Base-by-base conservation (phyloP, 1,140 invertebrate species). In the Brachionus calyciflorus region DNA sequence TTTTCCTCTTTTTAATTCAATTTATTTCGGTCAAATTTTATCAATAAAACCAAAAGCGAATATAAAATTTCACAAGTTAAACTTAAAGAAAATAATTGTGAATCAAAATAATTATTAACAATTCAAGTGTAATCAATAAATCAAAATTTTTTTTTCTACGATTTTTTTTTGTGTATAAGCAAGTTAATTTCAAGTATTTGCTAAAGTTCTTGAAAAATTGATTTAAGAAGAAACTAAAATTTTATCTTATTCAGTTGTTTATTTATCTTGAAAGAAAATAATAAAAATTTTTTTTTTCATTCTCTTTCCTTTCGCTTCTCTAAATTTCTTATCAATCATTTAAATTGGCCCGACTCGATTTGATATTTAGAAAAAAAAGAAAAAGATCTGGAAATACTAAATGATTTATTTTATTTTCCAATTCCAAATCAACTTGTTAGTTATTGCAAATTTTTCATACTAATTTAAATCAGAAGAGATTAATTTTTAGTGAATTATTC, bases 271-370 rank as follows among this genome's bases (percentile, higher is more conserved):
- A 28, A 60, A 60, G 37, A 19, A 37, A 37, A 37, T 37, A 37
- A 37, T 5, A 37, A 37, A n/a, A n/a, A n/a, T n/a, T n/a, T n/a
- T n/a, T n/a, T n/a, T n/a, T n/a, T 28, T 28, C 53, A 55, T 55
- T 55, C 33, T 55, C 53, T 55, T 28, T 55, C 17, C 33, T 55
- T 55, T 55, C 28, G 53, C 33, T 28, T 60, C 30, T 28, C 19
- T 37, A 33, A 33, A 60, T 60, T 60, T 60, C 55, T 60, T 60
- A 60, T 60, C 55, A 60, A 60, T 60, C 55, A 60, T 37, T 60
- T 33, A 60, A 60, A 60, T 37, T 17, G 53, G 55, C 55, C 37
- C 55, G 37, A 60, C 4, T 37, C 30, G 37, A 60, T 60, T 60
- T 60, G 55, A 60, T 60, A 60, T 60, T 60, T 60, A 33, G 28